Evolutionary conservation across 92 coral and sea anemone species (phyloP), one percentile per base, ranked within the genome.

Genomic region (Isaurus tuberculatus): DNA sequence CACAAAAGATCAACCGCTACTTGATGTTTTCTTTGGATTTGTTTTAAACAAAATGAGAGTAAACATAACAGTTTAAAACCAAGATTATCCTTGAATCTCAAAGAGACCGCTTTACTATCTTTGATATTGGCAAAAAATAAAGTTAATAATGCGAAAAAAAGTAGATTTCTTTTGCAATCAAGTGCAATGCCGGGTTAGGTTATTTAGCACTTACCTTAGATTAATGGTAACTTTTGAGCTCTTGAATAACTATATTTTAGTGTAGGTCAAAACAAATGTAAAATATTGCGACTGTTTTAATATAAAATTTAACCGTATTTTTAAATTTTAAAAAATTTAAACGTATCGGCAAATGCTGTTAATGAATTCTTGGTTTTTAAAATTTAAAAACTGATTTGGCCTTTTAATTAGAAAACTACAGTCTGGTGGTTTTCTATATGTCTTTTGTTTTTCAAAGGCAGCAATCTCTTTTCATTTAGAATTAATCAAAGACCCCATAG

Each of bases 401-500:
- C 1, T 63, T 63, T 27, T 25, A 63, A 63, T 63, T 27, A 27
- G 68, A 8, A 63, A 20, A 3, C 33, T 63, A 8, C 32, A 27
- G 33, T 1, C 2, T 23, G 67, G 31, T 27, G 33, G 23, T 23
- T 25, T 25, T 61, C n/a, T 27, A 61, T 4, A 10, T 2, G 43
- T 32, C 30, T 17, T 44, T 72, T 72, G 60, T 42, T 72, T n/a
- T 44, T 44, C 6, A 72, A 23, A 72, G n/a, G 31, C 2, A 25
- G 5, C 33, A 17, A 14, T 44, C 78, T 17, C 23, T 42, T 68
- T 43, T 23, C 58, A 46, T 72, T 14, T 29, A 36, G 51, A 77
- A 33, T 77, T 57, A 77, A 77, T 77, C 82, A 77, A 70, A 77
- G 58, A 13, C 51, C 82, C 70, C 33, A 40, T 55, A 58, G 82